A percentile compares a stretch with the other conserved stretches of the same genome.
Conservation (phyloP, 2,888 invertebrate genomes). For the Penaeus monodon region DNA sequence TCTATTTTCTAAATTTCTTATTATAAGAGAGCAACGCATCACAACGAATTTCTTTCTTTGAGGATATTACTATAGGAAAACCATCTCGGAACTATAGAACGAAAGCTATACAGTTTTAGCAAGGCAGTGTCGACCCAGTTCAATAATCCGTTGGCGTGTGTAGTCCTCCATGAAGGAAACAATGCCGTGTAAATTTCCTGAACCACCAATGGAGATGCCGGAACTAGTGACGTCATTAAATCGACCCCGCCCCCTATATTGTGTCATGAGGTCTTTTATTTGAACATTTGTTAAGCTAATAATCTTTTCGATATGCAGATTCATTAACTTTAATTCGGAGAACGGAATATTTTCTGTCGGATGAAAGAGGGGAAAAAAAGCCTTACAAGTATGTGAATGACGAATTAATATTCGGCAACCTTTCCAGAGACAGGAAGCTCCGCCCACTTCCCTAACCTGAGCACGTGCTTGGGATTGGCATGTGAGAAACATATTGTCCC, state of each 20-base stretch:
- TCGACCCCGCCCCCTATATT: conserved; percentile 24
- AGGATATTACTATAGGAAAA: too few relatives aligned
- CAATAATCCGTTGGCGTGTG: neutral
- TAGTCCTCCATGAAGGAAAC: conserved; percentile 2
- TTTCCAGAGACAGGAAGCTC: neutral
- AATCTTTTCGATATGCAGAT: too few relatives aligned
- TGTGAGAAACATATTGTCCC: conserved; percentile 36
- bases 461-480: conserved; percentile 49
- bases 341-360: too few relatives aligned
- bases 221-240: conserved; percentile 31
- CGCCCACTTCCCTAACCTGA: conserved; percentile 45
- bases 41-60: too few relatives aligned
- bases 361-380: neutral
- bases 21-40: too few relatives aligned
- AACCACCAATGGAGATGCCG: neutral
- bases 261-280: too few relatives aligned
- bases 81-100: too few relatives aligned
- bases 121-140: too few relatives aligned
- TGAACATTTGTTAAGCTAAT: neutral
- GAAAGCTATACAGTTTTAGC: too few relatives aligned
- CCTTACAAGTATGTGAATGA: neutral
- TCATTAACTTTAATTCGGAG: too few relatives aligned
- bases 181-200: conserved; percentile 23
- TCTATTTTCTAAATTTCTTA: too few relatives aligned
- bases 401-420: conserved; percentile 18